These are phyloP conservation scores for Tinea pellionella DNA, from an alignment of 2,888 invertebrate genomes.

Conservation along the genomic window DNA sequence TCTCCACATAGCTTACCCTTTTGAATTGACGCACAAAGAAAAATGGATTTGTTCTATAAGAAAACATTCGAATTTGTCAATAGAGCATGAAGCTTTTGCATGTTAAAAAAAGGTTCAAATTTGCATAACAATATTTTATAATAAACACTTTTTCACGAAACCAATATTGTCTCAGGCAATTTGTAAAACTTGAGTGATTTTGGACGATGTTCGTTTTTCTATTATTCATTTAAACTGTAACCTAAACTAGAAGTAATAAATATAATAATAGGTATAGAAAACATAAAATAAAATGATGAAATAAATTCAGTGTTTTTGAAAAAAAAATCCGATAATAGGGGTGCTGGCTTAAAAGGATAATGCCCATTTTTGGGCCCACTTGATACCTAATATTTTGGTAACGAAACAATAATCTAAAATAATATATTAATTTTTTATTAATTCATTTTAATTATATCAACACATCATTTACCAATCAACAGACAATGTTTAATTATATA, in stretches of 20 bases:
- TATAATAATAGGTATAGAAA: too few relatives aligned
- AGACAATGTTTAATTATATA: too few relatives aligned
- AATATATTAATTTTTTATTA: too few relatives aligned
- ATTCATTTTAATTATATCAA: too few relatives aligned
- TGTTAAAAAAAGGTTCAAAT: neutral
- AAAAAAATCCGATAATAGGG: too few relatives aligned
- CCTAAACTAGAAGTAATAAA: neutral
- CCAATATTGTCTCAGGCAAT: slow-evolving; percentile 9
- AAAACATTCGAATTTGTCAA: neutral
- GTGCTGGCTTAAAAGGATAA: too few relatives aligned
- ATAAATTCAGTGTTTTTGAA: too few relatives aligned
- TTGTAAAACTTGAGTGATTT: slow-evolving; percentile 3
- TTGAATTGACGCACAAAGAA: neutral
- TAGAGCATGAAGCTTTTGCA: neutral
- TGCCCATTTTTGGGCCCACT: too few relatives aligned
- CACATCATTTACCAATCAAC: too few relatives aligned
- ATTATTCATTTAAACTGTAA: neutral
- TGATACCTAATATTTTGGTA: too few relatives aligned
- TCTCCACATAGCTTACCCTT: neutral
- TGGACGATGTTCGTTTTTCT: neutral
- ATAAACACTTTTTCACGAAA: neutral
- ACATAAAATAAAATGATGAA: too few relatives aligned
- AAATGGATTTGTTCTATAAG: slow-evolving; percentile 2
- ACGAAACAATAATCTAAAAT: too few relatives aligned
- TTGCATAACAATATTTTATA: neutral